phyloP scores from a whole-genome alignment of 2,888 invertebrate species.

The Pherbina coryleti region DNA sequence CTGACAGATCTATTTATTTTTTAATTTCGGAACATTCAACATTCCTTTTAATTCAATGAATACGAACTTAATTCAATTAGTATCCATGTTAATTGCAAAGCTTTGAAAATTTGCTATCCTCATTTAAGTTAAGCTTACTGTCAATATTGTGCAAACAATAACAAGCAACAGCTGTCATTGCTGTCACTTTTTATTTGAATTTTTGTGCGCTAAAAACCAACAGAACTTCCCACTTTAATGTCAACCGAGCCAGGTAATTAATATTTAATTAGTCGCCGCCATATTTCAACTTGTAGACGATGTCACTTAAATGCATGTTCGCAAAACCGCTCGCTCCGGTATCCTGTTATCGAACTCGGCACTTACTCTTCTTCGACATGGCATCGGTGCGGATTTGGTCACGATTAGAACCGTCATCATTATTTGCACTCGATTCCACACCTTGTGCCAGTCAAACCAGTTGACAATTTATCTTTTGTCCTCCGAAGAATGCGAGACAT shows the following conservation, averaged over 20 bases:
- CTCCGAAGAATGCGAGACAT: not conserved
- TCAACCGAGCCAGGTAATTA: conserved; percentile 4
- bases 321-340: conserved; percentile 4
- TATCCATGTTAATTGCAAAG: not conserved
- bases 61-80: too few species aligned
- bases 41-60: too few species aligned
- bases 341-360: too few species aligned
- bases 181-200: conserved; percentile 17
- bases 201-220: not conserved
- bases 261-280: conserved; percentile 26
- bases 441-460: conserved; percentile 14
- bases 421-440: conserved; percentile 18
- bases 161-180: conserved; percentile 13
- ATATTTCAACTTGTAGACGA: not conserved
- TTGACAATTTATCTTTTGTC: conserved; percentile 27
- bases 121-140: conserved; percentile 2
- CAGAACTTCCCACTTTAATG: not conserved
- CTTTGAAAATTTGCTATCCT: not conserved
- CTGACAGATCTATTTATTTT: too few species aligned
- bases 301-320: conserved; percentile 29
- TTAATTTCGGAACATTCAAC: too few species aligned
- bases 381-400: not conserved
- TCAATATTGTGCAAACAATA: conserved; percentile 8
- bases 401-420: conserved; percentile 6
- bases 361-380: not conserved